phyloP scores from a whole-genome alignment of 2,113 vertebrate genomes.

The human (Homo sapiens) region DNA sequence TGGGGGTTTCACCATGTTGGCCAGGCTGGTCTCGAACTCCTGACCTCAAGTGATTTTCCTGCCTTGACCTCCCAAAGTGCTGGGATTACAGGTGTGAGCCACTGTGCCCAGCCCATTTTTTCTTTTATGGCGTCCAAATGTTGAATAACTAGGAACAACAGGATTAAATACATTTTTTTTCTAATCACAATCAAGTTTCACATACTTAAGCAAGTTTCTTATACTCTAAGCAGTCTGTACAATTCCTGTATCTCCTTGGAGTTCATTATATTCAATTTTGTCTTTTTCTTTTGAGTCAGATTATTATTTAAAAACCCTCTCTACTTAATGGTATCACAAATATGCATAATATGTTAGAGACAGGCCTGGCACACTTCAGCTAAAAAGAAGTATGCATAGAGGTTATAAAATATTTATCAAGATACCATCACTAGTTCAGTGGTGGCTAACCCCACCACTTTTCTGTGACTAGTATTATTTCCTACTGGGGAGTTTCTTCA shows the following conservation, averaged over 20 bases:
- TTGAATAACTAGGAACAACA: background rate
- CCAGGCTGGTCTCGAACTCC: no score
- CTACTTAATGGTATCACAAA: background rate
- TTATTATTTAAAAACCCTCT: background rate
- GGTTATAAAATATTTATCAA: background rate
- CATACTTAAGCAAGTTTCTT: no score
- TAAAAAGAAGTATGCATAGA: background rate
- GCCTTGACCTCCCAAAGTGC: no score
- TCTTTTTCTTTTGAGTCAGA: background rate
- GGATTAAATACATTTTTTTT: background rate
- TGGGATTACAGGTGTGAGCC: no score
- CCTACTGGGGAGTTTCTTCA: background rate
- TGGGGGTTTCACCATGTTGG: no score
- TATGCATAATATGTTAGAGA: background rate
- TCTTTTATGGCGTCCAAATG: conserved; percentile 10
- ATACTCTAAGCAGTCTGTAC: background rate
- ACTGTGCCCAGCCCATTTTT: background rate
- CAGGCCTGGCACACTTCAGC: background rate
- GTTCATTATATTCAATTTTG: background rate
- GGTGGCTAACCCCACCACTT: background rate
- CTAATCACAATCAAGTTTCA: background rate
- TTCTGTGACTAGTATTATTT: background rate
- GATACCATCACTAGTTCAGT: background rate
- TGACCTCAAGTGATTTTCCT: no score
- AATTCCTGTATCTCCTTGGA: background rate